phyloP scores from a whole-genome alignment of 2,888 invertebrate genomes.

The Taphrorychus bicolor region DNA sequence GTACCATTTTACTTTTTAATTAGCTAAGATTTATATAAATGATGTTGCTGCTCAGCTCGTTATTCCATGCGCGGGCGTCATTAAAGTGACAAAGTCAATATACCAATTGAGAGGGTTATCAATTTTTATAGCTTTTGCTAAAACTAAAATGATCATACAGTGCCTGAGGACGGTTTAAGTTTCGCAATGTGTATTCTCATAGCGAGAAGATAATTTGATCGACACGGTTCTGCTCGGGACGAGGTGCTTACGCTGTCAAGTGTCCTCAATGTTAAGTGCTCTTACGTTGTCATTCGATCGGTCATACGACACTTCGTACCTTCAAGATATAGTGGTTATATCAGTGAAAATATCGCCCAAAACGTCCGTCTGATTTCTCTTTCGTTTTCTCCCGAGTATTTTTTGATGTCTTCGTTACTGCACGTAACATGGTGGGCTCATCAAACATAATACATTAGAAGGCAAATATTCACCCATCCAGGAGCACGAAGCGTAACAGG shows the following conservation, averaged over 20 bases:
- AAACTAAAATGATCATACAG: background rate
- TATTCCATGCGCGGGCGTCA: too few relatives aligned
- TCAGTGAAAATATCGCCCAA: background rate
- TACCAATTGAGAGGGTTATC: too few relatives aligned
- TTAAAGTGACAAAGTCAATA: background rate
- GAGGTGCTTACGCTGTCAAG: slow-evolving; percentile 55
- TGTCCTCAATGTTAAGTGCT: slow-evolving; percentile 52
- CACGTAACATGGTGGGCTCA: background rate
- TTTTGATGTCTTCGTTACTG: too few relatives aligned
- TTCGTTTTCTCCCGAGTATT: too few relatives aligned
- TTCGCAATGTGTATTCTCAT: slow-evolving; percentile 2
- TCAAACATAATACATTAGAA: slow-evolving; percentile 30
- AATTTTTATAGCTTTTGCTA: background rate
- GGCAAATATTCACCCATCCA: slow-evolving; percentile 32
- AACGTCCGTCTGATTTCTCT: background rate
- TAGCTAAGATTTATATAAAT: too few relatives aligned
- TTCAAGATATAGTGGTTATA: slow-evolving; percentile 9
- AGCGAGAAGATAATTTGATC: slow-evolving; percentile 50
- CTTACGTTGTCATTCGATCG: slow-evolving; percentile 53
- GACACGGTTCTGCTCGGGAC: slow-evolving; percentile 46
- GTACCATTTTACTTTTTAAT: too few relatives aligned
- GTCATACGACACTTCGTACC: slow-evolving; percentile 42
- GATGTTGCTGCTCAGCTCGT: too few relatives aligned
- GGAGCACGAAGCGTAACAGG: slow-evolving; percentile 10
- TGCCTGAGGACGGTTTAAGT: slow-evolving; percentile 1